A percentile compares a stretch with the other conserved stretches of the same genome.
phyloP scores from a whole-genome alignment of 2,888 invertebrate species.

The Bugulina stolonifera region DNA sequence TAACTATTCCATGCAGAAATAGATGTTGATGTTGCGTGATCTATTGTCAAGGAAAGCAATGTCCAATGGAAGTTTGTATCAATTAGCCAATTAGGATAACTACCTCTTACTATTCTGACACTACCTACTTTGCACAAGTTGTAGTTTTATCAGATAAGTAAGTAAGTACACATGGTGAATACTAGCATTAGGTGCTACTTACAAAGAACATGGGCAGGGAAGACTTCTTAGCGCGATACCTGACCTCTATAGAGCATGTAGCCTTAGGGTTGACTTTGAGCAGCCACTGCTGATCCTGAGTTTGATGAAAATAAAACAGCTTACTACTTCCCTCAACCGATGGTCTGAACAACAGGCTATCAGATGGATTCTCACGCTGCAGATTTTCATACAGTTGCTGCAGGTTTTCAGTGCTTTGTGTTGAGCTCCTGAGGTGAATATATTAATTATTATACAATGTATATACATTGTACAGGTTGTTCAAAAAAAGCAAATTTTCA shows the following conservation, averaged over 20 bases:
- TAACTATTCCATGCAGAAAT: too few relatives aligned
- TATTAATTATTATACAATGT: too few relatives aligned
- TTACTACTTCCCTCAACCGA: background rate
- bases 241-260: background rate
- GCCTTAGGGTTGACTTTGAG: background rate
- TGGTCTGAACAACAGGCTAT: background rate
- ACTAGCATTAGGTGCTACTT: background rate
- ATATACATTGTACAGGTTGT: too few relatives aligned
- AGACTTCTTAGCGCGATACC: background rate
- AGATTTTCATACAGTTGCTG: slow-evolving; percentile 1
- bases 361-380: background rate
- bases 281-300: background rate
- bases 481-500: too few relatives aligned
- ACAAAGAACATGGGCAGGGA: slow-evolving; percentile 5
- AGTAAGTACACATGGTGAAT: too few relatives aligned
- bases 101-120: too few relatives aligned
- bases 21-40: too few relatives aligned
- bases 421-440: background rate
- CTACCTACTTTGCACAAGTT: too few relatives aligned
- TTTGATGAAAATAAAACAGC: background rate
- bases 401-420: background rate
- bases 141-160: too few relatives aligned
- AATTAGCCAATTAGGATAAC: too few relatives aligned
- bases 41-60: too few relatives aligned
- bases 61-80: too few relatives aligned